Conservation (phyloP, 30 jellyfish, hydroid and myxozoan genomes). For the Catostylus mosaicus region DNA sequence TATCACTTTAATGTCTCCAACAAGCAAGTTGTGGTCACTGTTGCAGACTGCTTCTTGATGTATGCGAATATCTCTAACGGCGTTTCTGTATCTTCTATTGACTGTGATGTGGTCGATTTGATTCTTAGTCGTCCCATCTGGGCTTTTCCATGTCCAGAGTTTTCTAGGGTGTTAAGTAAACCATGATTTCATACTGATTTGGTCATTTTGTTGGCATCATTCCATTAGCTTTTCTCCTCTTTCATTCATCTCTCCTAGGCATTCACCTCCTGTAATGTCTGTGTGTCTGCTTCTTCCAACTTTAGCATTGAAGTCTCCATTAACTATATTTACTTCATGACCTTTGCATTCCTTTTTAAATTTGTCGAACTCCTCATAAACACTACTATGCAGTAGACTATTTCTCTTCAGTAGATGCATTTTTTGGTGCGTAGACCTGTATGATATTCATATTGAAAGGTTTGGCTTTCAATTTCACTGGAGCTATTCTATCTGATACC, state of each 20-base stretch:
- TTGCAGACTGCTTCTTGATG: constrained; percentile 53
- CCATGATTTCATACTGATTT: not conserved
- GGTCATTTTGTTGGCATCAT: not conserved
- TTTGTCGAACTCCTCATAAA: constrained; percentile 30
- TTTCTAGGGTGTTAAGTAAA: no score
- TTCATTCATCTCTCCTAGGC: constrained; percentile 13
- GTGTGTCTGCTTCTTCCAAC: constrained; percentile 17
- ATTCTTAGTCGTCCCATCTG: not conserved
- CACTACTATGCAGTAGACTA: constrained; percentile 1
- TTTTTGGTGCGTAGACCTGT: constrained; percentile 25
- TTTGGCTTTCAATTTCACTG: constrained; percentile 28
- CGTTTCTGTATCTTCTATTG: constrained; percentile 55
- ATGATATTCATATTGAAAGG: constrained; percentile 25
- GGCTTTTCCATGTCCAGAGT: no score
- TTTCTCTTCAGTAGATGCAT: constrained; percentile 21
- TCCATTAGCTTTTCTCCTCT: constrained; percentile 13
- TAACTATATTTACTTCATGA: constrained; percentile 15
- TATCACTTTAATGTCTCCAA: constrained; percentile 40
- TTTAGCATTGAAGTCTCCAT: not conserved
- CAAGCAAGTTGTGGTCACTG: constrained; percentile 50
- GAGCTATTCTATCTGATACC: constrained; percentile 22
- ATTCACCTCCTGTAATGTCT: not conserved
- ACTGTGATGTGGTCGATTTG: constrained; percentile 11
- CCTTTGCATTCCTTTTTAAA: constrained; percentile 26
- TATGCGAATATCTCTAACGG: constrained; percentile 47